Base-by-base conservation (phyloP, 2,888 invertebrate genomes). In the Eugnorisma glareosa region DNA sequence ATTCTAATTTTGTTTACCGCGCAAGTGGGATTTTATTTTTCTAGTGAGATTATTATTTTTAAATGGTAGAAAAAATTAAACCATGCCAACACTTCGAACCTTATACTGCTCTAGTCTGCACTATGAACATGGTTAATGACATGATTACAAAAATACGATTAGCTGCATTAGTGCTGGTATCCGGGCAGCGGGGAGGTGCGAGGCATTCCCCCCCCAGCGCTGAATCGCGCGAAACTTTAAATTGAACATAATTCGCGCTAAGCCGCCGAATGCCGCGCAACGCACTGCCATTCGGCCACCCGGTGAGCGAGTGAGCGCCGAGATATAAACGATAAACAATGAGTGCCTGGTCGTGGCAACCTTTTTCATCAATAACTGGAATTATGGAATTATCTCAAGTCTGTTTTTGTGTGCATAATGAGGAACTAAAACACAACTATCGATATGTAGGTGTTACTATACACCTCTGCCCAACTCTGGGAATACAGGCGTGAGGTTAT, bases 181-280 rank as follows among this genome's bases (percentile, higher is more conserved):
- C 54, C 21, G 11, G 21, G 64, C 3, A 35, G 61, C 37, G 76
- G 61, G 45, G 70, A n/a, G 66, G 76, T 7, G n/a, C 59, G 71
- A 28, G 57, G 66, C 6, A 24, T 43, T 43, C 63, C 37, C n/a
- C 15, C 40, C 40, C 10, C n/a, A 35, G n/a, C 15, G 43, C 69
- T 72, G 83, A 76, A 77, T 82, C 74, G 81, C 69, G 67, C 73
- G 40, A 68, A 88, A 88, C 86, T 90, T 87, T 88, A 89, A 89
- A 90, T 89, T 90, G 88, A 86, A 86, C 85, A 84, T 91, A 90
- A 91, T 89, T 90, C 88, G 83, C 74, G 85, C 85, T 86, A 88
- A 90, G 88, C 87, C 79, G 84, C 72, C 59, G 77, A 77, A 71
- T 75, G 64, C 66, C 67, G 70, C 66, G 66, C 40, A 73, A 51